These are phyloP conservation scores for Aspidiotus destructor DNA, from an alignment of 2,888 invertebrate species.

Conservation along the genomic window DNA sequence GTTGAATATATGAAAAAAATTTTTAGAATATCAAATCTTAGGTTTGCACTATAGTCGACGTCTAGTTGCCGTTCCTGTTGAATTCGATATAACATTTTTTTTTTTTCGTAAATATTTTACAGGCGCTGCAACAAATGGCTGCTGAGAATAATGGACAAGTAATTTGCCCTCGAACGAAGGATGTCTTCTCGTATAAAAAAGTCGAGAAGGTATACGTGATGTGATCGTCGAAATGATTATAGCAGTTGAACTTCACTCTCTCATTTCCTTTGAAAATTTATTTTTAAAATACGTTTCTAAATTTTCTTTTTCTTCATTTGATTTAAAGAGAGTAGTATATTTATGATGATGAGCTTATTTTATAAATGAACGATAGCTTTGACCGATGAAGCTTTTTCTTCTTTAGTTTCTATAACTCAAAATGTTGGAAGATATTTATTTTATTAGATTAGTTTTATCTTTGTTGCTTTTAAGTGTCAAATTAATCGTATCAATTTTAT, in stretches of 20 bases:
- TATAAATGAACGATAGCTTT: constrained; percentile 10
- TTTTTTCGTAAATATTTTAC: too few relatives aligned
- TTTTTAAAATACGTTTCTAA: constrained; percentile 10
- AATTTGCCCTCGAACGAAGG: constrained; percentile 88
- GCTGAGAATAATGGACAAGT: constrained; percentile 80
- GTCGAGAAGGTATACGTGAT: constrained; percentile 96
- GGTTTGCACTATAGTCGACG: too few relatives aligned
- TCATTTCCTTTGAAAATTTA: constrained; percentile 7
- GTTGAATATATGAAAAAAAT: too few relatives aligned
- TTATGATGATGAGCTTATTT: constrained; percentile 17
- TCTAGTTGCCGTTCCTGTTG: too few relatives aligned
- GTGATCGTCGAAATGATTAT: constrained; percentile 48
- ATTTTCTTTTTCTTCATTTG: too few relatives aligned
- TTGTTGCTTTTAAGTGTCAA: constrained; percentile 27
- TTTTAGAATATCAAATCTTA: too few relatives aligned
- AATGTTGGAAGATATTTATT: constrained; percentile 5
- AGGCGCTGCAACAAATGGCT: constrained; percentile 87
- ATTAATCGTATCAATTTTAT: not conserved
- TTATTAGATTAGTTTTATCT: constrained; percentile 7
- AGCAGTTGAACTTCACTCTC: constrained; percentile 20
- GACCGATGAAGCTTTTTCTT: not conserved
- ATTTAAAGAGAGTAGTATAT: too few relatives aligned
- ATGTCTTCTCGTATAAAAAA: constrained; percentile 79
- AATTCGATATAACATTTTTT: not conserved
- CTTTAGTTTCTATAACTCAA: not conserved